Base-by-base conservation (phyloP, 2,888 invertebrate genomes). In the Drosophila affinis region DNA sequence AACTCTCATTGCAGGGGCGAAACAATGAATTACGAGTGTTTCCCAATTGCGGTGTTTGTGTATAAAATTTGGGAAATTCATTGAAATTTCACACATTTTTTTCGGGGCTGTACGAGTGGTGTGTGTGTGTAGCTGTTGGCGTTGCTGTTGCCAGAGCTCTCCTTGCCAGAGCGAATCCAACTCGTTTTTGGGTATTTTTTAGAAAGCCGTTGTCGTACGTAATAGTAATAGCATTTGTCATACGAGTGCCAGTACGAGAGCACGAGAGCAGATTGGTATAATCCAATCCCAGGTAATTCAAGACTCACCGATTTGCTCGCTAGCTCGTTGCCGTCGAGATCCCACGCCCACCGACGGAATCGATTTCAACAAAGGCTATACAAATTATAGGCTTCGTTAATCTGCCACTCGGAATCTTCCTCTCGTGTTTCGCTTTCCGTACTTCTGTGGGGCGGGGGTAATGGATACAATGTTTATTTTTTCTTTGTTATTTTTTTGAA, bases 261-360 rank as follows among this genome's bases (percentile, higher is more conserved):
- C 24, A 39, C 21, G 27, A 48, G 52, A 61, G 47, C 69, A 73
- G 47, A 58, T 73, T 72, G 57, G 24, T 32, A 32, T 57, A 57
- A 57, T 57, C 32, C 57, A 58, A 55, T 58, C 67, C 67, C 34
- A 57, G 34, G 64, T 64, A 72, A 72, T 64, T 63, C 57, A 64
- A 74, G 64, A 72, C 71, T 72, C 65, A 72, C 71, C 71, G 57
- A 56, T 57, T 69, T 51, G 51, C 56, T 57, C 44, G 56, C 67
- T 65, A 12, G 56, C 67, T 68, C 39, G 39, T 7, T 39, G 39
- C 39, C 39, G 56, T 53, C 72, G 52, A 52, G 47, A 45, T 62
- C 63, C 63, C 72, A 71, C 71, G 74, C 64, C 71, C 71, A 72
- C 71, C 54, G 74, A 64, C 47, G 56, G 49, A 60, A 46, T 72